Evolutionary conservation across 2,888 invertebrate genomes (phyloP), one percentile per base, ranked within the genome.

Genomic region (Parapristionchus giblindavisi): DNA sequence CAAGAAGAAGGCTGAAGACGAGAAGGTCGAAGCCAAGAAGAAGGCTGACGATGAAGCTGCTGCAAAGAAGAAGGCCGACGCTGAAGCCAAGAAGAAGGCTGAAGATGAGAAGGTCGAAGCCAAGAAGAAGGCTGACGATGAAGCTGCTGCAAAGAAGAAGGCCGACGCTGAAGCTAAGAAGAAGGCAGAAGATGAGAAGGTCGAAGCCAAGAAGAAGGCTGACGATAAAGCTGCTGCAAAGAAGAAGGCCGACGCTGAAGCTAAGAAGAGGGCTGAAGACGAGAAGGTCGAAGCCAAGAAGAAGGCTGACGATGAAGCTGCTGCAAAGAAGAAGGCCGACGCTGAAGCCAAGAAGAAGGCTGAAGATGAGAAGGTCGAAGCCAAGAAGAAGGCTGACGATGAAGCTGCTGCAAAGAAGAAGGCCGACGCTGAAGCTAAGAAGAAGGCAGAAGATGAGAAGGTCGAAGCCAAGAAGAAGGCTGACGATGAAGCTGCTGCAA

Each of bases 301-400:
- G 21, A 73, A 76, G 65, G 75, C 72, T 24, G 75, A 68, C 48
- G 63, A 74, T 29, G 76, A 70, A 14, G 63, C 75, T 21, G n/a
- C n/a, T n/a, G n/a, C n/a, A n/a, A n/a, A n/a, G n/a, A n/a, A n/a
- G n/a, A n/a, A 43, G 77, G 38, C 60, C n/a, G 48, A 76, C 56
- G 56, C 56, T 54, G 56, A 40, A 11, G 56, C 36, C 21, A 48
- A 76, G 58, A 29, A 34, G 3, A 52, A 40, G 24, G 29, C 21
- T 2, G 2, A 52, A 63, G 43, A 48, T 77, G 65, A 40, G 17
- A 52, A 51, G 27, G 51, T 66, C 34, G 29, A n/a, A n/a, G 56
- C 71, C 29, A 68, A 63, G 2, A 48, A 38, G 27, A 38, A 63
- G 3, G 56, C n/a, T 3, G 24, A 52, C n/a, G 21, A 21, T 21